Conservation (phyloP, 2,113 vertebrate species). For the Microtus oregoni region DNA sequence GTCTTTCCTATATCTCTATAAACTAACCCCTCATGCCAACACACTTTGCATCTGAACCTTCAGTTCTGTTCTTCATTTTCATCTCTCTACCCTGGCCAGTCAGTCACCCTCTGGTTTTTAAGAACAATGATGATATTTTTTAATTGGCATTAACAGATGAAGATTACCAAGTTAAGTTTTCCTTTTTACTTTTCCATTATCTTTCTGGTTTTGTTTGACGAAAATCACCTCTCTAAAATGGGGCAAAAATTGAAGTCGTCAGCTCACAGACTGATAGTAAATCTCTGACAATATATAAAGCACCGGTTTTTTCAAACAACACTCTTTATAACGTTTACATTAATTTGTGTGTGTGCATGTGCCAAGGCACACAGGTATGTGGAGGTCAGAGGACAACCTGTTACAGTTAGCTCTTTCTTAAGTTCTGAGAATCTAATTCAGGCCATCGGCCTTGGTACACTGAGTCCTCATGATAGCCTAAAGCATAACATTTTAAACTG, state of each 20-base stretch:
- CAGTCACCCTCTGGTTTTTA: background rate
- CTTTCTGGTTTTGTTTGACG: background rate
- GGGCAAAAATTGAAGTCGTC: slow-evolving; percentile 6
- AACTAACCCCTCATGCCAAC: background rate
- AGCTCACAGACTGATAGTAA: slow-evolving; percentile 15
- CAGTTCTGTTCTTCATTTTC: slow-evolving; percentile 10
- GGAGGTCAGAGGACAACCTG: background rate
- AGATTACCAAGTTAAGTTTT: background rate
- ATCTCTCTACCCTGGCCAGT: background rate
- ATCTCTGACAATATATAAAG: background rate
- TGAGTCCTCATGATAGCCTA: background rate
- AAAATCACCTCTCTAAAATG: background rate
- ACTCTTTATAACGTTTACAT: background rate
- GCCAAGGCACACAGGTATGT: background rate
- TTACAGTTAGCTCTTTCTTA: background rate
- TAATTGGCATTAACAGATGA: background rate
- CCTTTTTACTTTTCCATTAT: background rate
- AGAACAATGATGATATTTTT: background rate
- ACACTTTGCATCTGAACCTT: background rate
- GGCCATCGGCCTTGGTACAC: too few species aligned
- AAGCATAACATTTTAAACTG: slow-evolving; percentile 45
- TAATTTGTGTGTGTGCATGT: background rate
- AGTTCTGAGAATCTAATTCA: background rate
- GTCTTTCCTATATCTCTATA: background rate
- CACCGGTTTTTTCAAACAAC: slow-evolving; percentile 7